phyloP scores from a whole-genome alignment of 2,888 invertebrate species.

The Tetranychus piercei region DNA sequence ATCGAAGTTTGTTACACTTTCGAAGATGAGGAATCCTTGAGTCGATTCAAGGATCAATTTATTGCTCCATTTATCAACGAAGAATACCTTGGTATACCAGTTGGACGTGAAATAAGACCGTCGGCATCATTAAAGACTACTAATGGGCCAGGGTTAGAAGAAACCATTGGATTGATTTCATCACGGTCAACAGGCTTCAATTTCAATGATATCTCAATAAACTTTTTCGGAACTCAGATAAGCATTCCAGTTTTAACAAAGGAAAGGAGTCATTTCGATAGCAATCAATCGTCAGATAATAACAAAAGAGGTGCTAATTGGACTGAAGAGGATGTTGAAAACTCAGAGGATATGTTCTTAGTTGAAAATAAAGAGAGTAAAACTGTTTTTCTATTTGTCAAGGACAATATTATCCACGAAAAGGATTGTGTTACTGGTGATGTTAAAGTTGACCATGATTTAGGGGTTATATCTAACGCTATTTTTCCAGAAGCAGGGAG shows the following conservation, averaged over 20 bases:
- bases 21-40: background rate
- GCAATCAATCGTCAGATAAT: background rate
- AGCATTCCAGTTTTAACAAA: background rate
- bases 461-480: background rate
- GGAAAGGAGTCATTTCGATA: background rate
- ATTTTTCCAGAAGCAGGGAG: background rate
- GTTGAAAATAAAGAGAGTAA: constrained; percentile 7
- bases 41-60: background rate
- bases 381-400: constrained; percentile 3
- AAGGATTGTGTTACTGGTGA: background rate
- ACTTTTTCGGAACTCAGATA: background rate
- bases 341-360: constrained; percentile 4
- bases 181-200: no score
- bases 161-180: no score
- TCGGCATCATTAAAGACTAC: no score
- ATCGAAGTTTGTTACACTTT: background rate
- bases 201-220: background rate
- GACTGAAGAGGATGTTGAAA: background rate
- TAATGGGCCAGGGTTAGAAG: no score
- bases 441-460: background rate
- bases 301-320: background rate
- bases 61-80: background rate
- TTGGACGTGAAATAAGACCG: no score
- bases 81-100: background rate
- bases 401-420: constrained; percentile 4